Conservation (phyloP, 1,140 invertebrate genomes). For the Tetramorium alpestre region DNA sequence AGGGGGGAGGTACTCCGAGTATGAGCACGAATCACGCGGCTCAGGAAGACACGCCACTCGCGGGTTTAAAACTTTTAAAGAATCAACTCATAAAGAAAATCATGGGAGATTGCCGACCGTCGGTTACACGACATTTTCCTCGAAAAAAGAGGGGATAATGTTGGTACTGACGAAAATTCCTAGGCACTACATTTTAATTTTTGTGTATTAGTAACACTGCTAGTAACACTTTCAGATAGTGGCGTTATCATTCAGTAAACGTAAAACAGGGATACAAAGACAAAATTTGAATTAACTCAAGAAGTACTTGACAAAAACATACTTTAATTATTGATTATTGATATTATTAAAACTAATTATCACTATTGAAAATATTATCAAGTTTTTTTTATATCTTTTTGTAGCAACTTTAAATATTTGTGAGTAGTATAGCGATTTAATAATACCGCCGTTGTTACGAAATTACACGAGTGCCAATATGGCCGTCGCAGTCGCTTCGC, state of each 20-base stretch:
- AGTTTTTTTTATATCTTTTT: neutral
- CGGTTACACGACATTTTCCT: too few species aligned
- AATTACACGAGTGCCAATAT: neutral
- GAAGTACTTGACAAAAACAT: too few species aligned
- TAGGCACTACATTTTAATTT: too few species aligned
- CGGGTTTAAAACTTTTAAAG: neutral
- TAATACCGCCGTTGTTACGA: neutral
- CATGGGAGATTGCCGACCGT: too few species aligned
- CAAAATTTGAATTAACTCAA: too few species aligned
- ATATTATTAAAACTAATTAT: neutral
- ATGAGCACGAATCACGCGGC: neutral
- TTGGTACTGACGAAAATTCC: too few species aligned
- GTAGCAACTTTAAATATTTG: neutral
- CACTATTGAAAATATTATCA: neutral
- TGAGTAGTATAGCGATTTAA: neutral
- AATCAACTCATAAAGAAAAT: too few species aligned
- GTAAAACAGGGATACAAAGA: too few species aligned
- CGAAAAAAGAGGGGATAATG: too few species aligned
- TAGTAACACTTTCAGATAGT: too few species aligned
- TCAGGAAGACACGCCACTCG: neutral
- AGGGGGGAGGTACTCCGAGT: conserved; percentile 17
- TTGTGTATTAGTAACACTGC: too few species aligned
- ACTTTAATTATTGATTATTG: neutral
- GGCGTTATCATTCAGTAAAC: too few species aligned
- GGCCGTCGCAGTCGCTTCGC: neutral